Conservation (phyloP, 1,140 invertebrate species). For the Luehdorfia chinensis region DNA sequence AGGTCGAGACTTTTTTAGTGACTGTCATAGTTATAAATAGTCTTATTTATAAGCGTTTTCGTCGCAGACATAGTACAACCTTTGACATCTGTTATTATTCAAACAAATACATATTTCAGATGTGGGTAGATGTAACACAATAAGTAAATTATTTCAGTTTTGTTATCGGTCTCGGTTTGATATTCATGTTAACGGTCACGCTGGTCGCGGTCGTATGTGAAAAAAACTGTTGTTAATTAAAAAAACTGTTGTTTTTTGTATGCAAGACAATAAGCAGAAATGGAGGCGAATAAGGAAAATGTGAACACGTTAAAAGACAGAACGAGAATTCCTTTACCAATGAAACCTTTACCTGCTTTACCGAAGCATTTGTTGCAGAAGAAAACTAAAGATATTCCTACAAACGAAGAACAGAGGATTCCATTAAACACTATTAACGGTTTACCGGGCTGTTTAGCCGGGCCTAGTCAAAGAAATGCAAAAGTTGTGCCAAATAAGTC, state of each 20-base stretch:
- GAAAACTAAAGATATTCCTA: conserved; percentile 17
- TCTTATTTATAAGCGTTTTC: no score
- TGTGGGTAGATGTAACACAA: no score
- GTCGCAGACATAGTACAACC: no score
- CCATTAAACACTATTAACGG: conserved; percentile 44
- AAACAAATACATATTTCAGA: no score
- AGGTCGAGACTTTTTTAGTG: no score
- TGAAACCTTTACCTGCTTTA: conserved; percentile 41
- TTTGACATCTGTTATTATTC: no score
- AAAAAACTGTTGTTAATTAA: conserved; percentile 10
- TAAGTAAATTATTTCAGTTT: no score
- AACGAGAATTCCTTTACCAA: conserved; percentile 48
- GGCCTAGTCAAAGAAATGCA: conserved; percentile 25
- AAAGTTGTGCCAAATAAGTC: conserved; percentile 17
- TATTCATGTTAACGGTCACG: no score
- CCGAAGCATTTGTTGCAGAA: conserved; percentile 31
- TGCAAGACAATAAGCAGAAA: conserved; percentile 19
- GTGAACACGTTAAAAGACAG: conserved; percentile 20
- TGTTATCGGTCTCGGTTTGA: no score
- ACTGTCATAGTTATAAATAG: no score
- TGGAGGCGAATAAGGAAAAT: conserved; percentile 53
- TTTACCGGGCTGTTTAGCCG: conserved; percentile 20
- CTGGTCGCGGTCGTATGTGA: conserved; percentile 37
- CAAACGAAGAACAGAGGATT: conserved; percentile 27
- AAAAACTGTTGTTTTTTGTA: neutral